Evolutionary conservation across 2,888 invertebrate genomes (phyloP).

Genomic region (Philhelius pedissequus): DNA sequence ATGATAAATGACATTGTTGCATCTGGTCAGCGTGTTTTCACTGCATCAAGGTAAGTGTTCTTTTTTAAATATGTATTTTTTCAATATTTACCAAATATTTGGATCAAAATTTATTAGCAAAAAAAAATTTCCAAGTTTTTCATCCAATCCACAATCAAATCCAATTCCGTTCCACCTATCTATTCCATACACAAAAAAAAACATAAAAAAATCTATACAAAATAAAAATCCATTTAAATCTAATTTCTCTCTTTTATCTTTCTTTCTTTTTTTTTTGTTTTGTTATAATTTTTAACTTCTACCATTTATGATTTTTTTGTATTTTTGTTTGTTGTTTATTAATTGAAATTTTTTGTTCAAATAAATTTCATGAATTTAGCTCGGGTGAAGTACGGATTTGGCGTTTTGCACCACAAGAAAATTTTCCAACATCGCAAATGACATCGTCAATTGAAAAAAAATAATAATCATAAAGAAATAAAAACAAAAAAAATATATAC

Average conservation of each 20-base stretch:
- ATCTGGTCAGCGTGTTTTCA: constrained; percentile 85
- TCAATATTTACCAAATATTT: neutral
- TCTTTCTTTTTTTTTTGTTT: constrained; percentile 23
- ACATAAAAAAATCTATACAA: neutral
- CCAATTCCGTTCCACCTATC: constrained; percentile 28
- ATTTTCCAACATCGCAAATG: constrained; percentile 70
- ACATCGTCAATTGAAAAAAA: constrained; percentile 69
- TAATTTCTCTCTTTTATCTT: constrained; percentile 51
- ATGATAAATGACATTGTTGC: constrained; percentile 85
- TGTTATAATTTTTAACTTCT: neutral
- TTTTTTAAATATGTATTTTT: neutral
- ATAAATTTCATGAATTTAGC: constrained; percentile 69
- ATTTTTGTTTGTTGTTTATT: constrained; percentile 27
- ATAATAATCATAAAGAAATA: constrained; percentile 39
- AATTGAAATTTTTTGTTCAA: constrained; percentile 45
- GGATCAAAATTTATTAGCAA: constrained; percentile 2
- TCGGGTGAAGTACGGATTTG: constrained; percentile 74
- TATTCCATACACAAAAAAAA: neutral
- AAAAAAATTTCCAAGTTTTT: constrained; percentile 1
- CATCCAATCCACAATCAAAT: constrained; percentile 44
- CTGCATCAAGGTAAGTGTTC: constrained; percentile 88
- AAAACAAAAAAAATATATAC: neutral
- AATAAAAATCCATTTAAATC: constrained; percentile 48
- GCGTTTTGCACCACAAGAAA: constrained; percentile 73
- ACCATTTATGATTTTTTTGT: neutral